Conservation (phyloP, 2,888 invertebrate species). For the Malthinus seriepunctatus region DNA sequence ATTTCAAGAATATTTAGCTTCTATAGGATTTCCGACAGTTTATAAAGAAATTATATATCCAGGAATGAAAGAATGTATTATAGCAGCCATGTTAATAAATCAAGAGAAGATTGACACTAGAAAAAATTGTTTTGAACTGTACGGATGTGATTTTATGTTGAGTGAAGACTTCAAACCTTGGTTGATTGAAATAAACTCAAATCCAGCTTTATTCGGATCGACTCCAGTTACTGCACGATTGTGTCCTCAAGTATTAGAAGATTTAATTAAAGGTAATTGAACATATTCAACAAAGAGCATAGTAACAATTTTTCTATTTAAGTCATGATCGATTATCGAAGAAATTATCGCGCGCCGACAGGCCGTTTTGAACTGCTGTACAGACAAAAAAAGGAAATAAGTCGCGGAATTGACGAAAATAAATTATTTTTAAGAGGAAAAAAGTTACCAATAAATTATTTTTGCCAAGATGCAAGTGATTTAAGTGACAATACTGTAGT, state of each 20-base stretch:
- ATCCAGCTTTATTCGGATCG: conserved; percentile 80
- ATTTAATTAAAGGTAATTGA: conserved; percentile 80
- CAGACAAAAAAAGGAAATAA: conserved; percentile 34
- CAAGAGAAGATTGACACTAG: conserved; percentile 71
- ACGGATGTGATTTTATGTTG: conserved; percentile 91
- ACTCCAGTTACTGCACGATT: conserved; percentile 83
- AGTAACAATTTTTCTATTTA: conserved; percentile 37
- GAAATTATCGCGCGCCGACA: conserved; percentile 55
- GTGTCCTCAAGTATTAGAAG: conserved; percentile 79
- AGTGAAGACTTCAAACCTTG: conserved; percentile 84
- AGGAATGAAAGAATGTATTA: conserved; percentile 81
- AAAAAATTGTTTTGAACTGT: conserved; percentile 83
- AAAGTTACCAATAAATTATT: conserved; percentile 30
- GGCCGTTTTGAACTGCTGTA: conserved; percentile 61
- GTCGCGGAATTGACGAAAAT: no score
- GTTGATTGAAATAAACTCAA: conserved; percentile 91
- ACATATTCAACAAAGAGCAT: not conserved
- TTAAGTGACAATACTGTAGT: not conserved
- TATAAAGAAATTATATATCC: conserved; percentile 80
- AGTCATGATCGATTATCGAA: conserved; percentile 60
- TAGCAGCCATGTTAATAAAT: conserved; percentile 78
- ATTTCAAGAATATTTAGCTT: conserved; percentile 63
- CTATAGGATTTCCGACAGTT: conserved; percentile 61
- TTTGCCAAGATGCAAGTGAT: conserved; percentile 26
- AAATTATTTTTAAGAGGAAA: conserved; percentile 27